Evolutionary conservation across 2,797 vertebrate species (phyloP), one percentile per base, ranked within the genome.

Genomic region (Salarias fasciatus): DNA sequence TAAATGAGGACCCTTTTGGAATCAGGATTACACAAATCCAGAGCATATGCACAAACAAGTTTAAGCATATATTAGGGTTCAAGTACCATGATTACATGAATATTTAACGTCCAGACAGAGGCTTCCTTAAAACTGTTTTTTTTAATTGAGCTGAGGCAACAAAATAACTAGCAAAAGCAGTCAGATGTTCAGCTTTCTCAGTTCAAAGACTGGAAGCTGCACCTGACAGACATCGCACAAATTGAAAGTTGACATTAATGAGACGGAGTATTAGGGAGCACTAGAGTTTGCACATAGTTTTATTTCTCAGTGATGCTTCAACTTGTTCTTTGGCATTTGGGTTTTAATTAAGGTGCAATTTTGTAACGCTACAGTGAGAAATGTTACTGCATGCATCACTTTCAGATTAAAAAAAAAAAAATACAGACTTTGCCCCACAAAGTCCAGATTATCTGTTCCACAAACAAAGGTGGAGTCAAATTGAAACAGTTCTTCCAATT

Each of bases 381-480:
- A 24, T 18, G n/a, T n/a, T n/a, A 24, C 33, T 14, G 29, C 12
- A 12, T 48, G 33, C 40, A 35, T 51, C 43, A 28, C 46, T 57
- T 45, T 53, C 24, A 64, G 72, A 50, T 11, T 49, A 24, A 64
- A 77, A 72, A 77, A 71, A 80, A 58, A 41, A 52, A 53, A 11
- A 55, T 41, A 60, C 55, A 77, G 73, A 86, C 82, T 84, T 84
- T 81, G 77, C 6, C 64, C 83, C 4, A 35, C 12, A 13, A 40
- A 62, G 57, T 49, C 36, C 50, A 31, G 49, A 43, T 58, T 68
- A 68, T 75, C 75, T 58, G 54, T 62, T 75, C 12, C 13, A 65
- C 69, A 80, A 82, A 83, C 51, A 86, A 79, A 55, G 87, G 85
- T 84, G 82, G 67, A 72, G 79, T 75, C 63, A 72, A 56, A 75